Evolutionary conservation across 1,140 invertebrate genomes (phyloP), one percentile per base, ranked within the genome.

Genomic region (Cydia pomonella): DNA sequence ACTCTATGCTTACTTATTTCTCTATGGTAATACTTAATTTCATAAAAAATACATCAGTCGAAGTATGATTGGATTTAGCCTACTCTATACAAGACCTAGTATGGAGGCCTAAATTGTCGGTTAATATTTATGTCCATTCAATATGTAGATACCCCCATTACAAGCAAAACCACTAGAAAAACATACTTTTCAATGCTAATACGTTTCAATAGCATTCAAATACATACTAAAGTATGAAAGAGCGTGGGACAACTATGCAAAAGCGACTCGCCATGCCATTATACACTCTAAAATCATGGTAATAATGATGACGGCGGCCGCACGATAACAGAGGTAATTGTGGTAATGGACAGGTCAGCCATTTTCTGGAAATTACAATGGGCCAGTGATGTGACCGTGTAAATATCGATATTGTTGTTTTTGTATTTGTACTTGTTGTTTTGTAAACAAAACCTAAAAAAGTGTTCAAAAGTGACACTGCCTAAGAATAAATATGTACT

Each of bases 321-420:
- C n/a, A 9, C 27, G n/a, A 33, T 33, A 64, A 69, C n/a, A 18
- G 29, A 69, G 16, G 64, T 33, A 18, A 41, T 69, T 69, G 64
- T 41, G 64, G 64, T 69, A 69, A 41, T 69, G 29, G 64, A 33
- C 64, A 41, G 64, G 64, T 69, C 29, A 69, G 64, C 64, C 64
- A 69, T 69, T 69, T 69, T 69, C 27, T 69, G 64, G 33, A 69
- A 69, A 69, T 69, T 69, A 69, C 64, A 69, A 69, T 69, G 18
- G 64, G 33, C 33, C 18, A 69, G 64, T 69, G 64, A 38, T 69
- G 64, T n/a, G 5, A 9, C 33, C 5, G n/a, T 69, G 64, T 16
- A 13, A 33, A 69, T 33, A 53, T 53, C n/a, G 50, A 23, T 59
- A 59, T 59, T 21, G 21, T 12, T 59, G 0, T 10, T 59, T 23